Evolutionary conservation across 2,888 invertebrate species (phyloP).

Genomic region (Diogma glabrata): DNA sequence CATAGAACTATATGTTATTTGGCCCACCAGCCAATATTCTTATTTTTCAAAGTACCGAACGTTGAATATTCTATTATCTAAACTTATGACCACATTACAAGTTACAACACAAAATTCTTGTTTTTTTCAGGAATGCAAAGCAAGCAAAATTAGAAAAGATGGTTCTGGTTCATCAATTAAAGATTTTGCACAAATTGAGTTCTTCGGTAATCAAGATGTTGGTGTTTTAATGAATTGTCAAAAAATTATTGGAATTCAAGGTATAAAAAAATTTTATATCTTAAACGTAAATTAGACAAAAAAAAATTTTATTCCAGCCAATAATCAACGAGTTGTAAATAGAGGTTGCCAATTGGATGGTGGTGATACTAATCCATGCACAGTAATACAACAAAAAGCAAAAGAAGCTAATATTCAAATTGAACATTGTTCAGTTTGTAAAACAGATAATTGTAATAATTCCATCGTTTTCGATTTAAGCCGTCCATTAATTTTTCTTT

Average conservation of each 20-base stretch:
- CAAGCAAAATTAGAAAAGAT: constrained; percentile 27
- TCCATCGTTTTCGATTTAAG: neutral
- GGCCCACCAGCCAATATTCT: too few species aligned
- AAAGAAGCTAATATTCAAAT: constrained; percentile 14
- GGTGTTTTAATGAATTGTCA: constrained; percentile 35
- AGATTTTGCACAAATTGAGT: constrained; percentile 6
- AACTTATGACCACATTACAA: too few species aligned
- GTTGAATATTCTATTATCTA: too few species aligned
- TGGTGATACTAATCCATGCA: constrained; percentile 31
- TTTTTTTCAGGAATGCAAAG: constrained; percentile 28
- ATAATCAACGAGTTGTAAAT: constrained; percentile 26
- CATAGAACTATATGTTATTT: too few species aligned
- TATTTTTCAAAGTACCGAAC: too few species aligned
- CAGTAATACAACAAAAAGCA: constrained; percentile 26
- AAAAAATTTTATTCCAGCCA: neutral
- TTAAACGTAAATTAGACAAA: neutral
- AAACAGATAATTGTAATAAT: constrained; percentile 29
- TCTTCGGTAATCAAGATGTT: constrained; percentile 22
- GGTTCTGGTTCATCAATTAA: neutral
- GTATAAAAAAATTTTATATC: constrained; percentile 22
- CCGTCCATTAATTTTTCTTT: neutral
- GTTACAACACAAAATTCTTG: too few species aligned
- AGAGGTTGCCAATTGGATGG: constrained; percentile 34
- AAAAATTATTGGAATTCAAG: constrained; percentile 33
- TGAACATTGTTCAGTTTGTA: constrained; percentile 32